These are phyloP conservation scores for Aurelia coerulea DNA, from an alignment of 30 jellyfish, hydroid and myxozoan genomes.

Conservation along the genomic window DNA sequence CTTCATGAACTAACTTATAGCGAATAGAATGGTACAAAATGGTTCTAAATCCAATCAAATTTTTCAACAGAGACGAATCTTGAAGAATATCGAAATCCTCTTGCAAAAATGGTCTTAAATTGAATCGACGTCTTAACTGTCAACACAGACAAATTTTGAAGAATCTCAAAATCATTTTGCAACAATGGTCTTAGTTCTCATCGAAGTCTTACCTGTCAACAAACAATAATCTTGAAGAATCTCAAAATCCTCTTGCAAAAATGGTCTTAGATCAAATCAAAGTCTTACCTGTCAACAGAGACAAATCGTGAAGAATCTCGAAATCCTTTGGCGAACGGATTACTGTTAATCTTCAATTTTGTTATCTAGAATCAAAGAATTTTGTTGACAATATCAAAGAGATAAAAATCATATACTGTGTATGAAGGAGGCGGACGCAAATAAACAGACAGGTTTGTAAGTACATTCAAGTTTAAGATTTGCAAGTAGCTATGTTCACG, in stretches of 20 bases:
- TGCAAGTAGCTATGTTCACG: too few relatives aligned
- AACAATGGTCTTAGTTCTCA: too few relatives aligned
- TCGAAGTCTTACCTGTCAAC: constrained; percentile 42
- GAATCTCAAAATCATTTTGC: constrained; percentile 86
- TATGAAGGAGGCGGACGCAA: too few relatives aligned
- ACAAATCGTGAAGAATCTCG: constrained; percentile 82
- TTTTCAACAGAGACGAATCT: constrained; percentile 64
- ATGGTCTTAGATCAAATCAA: too few relatives aligned
- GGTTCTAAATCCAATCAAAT: too few relatives aligned
- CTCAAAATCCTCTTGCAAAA: constrained; percentile 82
- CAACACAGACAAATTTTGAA: constrained; percentile 64
- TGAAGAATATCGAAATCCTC: constrained; percentile 82
- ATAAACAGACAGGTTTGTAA: too few relatives aligned
- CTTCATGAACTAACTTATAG: too few relatives aligned
- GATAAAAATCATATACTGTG: too few relatives aligned
- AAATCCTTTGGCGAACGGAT: constrained; percentile 84
- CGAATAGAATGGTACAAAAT: background rate
- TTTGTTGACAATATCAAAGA: too few relatives aligned
- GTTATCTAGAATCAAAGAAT: constrained; percentile 37
- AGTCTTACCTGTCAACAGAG: constrained; percentile 47
- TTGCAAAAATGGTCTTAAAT: constrained; percentile 28
- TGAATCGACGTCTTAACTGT: constrained; percentile 14
- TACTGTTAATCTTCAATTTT: constrained; percentile 78
- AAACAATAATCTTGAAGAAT: constrained; percentile 70
- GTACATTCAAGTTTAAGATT: too few relatives aligned